A percentile compares a stretch with the other conserved stretches of the same genome.
These are phyloP conservation scores for Phaonia tiefii DNA, from an alignment of 2,888 invertebrate species.

Conservation along the genomic window DNA sequence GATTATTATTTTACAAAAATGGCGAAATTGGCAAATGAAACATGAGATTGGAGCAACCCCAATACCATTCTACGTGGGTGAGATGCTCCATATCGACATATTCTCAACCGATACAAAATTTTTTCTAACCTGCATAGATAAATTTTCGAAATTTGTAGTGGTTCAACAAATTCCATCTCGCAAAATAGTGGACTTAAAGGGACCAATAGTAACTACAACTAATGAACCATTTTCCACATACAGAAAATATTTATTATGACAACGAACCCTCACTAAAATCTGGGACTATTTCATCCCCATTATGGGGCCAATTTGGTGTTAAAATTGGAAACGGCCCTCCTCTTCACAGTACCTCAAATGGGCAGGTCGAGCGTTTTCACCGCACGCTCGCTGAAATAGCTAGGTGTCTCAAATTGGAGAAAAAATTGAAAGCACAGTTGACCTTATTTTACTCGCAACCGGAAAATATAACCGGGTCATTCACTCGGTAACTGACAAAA, in stretches of 20 bases:
- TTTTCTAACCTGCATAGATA: too few relatives aligned
- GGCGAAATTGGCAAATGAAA: too few relatives aligned
- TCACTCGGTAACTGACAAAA: not conserved
- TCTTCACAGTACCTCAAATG: slow-evolving; percentile 54
- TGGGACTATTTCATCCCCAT: slow-evolving; percentile 6
- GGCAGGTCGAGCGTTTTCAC: slow-evolving; percentile 65
- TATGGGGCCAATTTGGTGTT: slow-evolving; percentile 9
- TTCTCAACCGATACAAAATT: too few relatives aligned
- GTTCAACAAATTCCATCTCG: too few relatives aligned
- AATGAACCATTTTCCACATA: slow-evolving; percentile 64
- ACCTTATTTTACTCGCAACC: slow-evolving; percentile 13
- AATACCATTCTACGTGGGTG: too few relatives aligned
- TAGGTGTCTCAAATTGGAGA: too few relatives aligned
- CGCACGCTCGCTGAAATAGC: slow-evolving; percentile 64
- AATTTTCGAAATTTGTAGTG: too few relatives aligned
- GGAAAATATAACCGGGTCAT: not conserved
- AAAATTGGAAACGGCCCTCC: too few relatives aligned
- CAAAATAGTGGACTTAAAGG: slow-evolving; percentile 64
- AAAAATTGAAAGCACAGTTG: slow-evolving; percentile 10
- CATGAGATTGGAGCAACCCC: too few relatives aligned
- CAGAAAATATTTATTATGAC: too few relatives aligned
- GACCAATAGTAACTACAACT: slow-evolving; percentile 60
- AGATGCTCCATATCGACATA: too few relatives aligned
- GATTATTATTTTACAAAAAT: slow-evolving; percentile 43
- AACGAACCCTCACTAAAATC: too few relatives aligned